Conservation (phyloP, 2,113 vertebrate genomes). For the Scopus umbretta region DNA sequence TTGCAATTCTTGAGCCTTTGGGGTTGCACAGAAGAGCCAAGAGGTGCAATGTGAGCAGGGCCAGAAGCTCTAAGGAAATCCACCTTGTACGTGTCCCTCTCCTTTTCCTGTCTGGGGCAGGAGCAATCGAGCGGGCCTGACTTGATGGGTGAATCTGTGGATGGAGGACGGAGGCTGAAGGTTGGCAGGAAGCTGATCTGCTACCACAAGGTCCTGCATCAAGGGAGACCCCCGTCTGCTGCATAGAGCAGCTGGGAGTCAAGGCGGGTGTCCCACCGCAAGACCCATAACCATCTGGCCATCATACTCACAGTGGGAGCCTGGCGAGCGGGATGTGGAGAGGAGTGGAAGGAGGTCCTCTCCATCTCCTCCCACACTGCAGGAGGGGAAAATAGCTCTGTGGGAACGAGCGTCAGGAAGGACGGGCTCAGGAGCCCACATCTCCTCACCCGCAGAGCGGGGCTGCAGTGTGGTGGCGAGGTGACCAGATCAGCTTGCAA, state of each 20-base stretch:
- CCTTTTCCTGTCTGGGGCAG: not conserved
- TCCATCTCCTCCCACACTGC: not conserved
- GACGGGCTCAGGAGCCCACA: not conserved
- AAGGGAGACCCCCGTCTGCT: not conserved
- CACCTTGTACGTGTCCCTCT: not conserved
- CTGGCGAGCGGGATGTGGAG: too few species aligned
- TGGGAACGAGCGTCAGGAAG: not conserved
- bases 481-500: not conserved
- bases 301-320: not conserved
- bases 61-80: not conserved
- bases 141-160: not conserved
- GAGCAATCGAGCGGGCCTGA: not conserved
- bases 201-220: not conserved
- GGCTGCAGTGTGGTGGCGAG: not conserved
- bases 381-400: not conserved
- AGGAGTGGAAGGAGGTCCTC: not conserved
- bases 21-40: not conserved
- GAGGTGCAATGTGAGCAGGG: not conserved
- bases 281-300: not conserved
- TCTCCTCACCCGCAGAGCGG: not conserved
- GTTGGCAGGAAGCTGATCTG: not conserved
- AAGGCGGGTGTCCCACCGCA: fast-evolving
- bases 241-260: not conserved
- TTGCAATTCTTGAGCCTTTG: not conserved
- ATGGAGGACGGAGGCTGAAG: not conserved